Evolutionary conservation across 92 coral and sea anemone species (phyloP).

Genomic region (Epizoanthus illoricatus): DNA sequence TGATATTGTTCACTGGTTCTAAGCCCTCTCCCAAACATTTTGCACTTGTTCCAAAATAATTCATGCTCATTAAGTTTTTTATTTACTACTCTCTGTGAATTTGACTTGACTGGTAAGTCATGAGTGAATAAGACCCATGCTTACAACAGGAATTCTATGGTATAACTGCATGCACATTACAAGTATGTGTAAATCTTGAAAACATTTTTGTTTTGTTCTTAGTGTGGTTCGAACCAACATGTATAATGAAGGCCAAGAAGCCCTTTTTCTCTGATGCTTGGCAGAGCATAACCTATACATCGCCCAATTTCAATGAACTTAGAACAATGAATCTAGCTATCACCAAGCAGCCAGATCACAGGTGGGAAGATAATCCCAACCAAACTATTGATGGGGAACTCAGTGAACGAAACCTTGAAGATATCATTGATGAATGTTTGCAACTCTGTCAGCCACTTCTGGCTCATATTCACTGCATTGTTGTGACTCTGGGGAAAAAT

Average conservation of each 20-base stretch:
- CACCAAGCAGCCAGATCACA: constrained; percentile 41
- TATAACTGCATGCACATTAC: no score
- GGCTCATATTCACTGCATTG: constrained; percentile 77
- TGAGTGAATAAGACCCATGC: not conserved
- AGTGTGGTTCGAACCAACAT: constrained; percentile 98
- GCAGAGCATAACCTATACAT: constrained; percentile 80
- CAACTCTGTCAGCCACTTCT: constrained; percentile 82
- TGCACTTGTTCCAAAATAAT: no score
- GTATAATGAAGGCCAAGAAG: constrained; percentile 74
- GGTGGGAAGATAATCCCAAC: constrained; percentile 18
- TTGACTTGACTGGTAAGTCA: not conserved
- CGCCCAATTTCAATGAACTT: constrained; percentile 90
- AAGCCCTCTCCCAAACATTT: no score
- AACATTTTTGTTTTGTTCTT: not conserved
- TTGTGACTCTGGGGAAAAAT: constrained; percentile 84
- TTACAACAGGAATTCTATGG: not conserved
- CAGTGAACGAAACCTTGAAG: constrained; percentile 54
- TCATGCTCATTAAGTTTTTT: no score
- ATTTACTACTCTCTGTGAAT: no score
- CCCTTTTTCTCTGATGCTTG: constrained; percentile 79
- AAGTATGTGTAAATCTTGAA: no score
- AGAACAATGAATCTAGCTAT: constrained; percentile 77
- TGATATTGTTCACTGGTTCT: no score
- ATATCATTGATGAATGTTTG: constrained; percentile 80
- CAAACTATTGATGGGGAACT: constrained; percentile 25